phyloP scores from a whole-genome alignment of 2,888 invertebrate genomes.

The Hydrotaea diabolus region DNA sequence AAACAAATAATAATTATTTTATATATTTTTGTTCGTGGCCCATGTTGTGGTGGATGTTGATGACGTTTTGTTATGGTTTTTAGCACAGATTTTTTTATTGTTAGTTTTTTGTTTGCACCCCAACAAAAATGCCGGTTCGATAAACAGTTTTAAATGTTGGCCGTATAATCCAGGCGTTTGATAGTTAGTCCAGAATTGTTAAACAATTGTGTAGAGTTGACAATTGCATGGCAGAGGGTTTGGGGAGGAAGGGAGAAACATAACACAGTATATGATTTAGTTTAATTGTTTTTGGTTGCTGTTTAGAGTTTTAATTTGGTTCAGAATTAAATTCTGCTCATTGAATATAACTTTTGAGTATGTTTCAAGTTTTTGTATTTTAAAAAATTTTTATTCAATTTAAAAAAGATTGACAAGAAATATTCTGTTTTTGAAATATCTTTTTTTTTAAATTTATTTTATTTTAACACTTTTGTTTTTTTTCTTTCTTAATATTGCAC shows the following conservation, averaged over 20 bases:
- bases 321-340: conserved; percentile 48
- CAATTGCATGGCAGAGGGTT: conserved; percentile 7
- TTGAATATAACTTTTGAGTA: conserved; percentile 43
- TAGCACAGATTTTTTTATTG: conserved; percentile 4
- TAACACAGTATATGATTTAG: conserved; percentile 68
- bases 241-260: conserved; percentile 33
- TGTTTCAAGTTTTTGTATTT: conserved; percentile 41
- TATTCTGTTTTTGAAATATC: not conserved
- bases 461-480: conserved; percentile 11
- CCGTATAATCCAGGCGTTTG: conserved; percentile 44
- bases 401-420: no score
- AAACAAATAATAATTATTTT: conserved; percentile 79
- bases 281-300: conserved; percentile 46
- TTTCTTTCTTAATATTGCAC: conserved; percentile 56
- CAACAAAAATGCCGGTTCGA: conserved; percentile 58
- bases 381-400: no score
- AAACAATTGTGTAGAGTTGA: conserved; percentile 34
- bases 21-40: conserved; percentile 67
- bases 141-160: conserved; percentile 9
- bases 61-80: conserved; percentile 55
- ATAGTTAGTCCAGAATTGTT: conserved; percentile 44
- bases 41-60: conserved; percentile 10
- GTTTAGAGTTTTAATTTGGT: not conserved
- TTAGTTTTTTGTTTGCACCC: conserved; percentile 45
- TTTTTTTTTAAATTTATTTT: conserved; percentile 13